These are phyloP conservation scores for Embidobia sp. DNA, from an alignment of 2,888 invertebrate genomes.

Conservation along the genomic window DNA sequence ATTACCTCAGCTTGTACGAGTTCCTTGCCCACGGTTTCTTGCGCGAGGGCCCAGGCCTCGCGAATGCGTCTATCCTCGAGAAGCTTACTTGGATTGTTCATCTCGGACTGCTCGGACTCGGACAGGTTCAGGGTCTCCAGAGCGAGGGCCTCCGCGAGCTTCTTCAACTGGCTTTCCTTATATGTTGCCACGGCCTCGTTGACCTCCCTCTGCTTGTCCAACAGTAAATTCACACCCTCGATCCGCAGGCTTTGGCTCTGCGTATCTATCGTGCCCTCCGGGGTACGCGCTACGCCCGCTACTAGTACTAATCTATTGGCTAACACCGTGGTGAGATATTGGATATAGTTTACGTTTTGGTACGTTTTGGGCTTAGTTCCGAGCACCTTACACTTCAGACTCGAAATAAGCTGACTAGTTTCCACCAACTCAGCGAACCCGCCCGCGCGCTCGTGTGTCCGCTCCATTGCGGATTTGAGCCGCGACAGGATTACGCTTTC, in stretches of 20 bases:
- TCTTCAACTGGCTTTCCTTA: conserved; percentile 87
- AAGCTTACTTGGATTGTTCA: conserved; percentile 80
- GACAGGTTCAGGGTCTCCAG: conserved; percentile 85
- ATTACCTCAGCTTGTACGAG: conserved; percentile 90
- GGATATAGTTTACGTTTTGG: conserved; percentile 82
- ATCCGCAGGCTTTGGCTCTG: conserved; percentile 56
- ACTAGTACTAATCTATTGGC: conserved; percentile 85
- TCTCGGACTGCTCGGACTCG: conserved; percentile 77
- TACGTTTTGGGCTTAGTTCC: conserved; percentile 79
- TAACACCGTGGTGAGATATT: conserved; percentile 89
- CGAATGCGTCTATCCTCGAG: conserved; percentile 87
- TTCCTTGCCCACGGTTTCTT: conserved; percentile 88
- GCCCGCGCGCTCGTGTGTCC: conserved; percentile 71
- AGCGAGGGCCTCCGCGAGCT: conserved; percentile 87
- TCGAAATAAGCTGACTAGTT: conserved; percentile 89
- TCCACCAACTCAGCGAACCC: conserved; percentile 85
- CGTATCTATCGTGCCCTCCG: conserved; percentile 75
- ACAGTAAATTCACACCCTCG: conserved; percentile 79
- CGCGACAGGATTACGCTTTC: conserved; percentile 88
- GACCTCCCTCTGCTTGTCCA: conserved; percentile 85
- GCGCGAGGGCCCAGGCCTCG: conserved; percentile 89
- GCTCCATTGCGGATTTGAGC: conserved; percentile 73
- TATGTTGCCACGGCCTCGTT: conserved; percentile 85
- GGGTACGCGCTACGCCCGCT: conserved; percentile 63
- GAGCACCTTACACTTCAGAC: conserved; percentile 84